phyloP scores from a whole-genome alignment of 2,113 vertebrate genomes.

The Pseudolaguvia tuberculata region DNA sequence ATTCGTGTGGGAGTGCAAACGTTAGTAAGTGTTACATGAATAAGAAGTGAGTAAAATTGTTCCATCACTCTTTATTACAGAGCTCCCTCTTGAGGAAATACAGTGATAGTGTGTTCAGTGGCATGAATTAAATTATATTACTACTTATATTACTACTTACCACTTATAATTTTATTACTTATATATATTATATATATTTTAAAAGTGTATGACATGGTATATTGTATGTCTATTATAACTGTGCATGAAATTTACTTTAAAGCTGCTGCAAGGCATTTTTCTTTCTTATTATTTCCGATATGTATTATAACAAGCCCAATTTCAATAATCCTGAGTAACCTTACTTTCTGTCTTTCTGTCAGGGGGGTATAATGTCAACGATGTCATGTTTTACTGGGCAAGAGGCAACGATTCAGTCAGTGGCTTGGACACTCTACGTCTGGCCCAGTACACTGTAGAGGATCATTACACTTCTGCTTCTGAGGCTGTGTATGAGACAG shows the following conservation, averaged over 20 bases:
- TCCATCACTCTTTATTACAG: conserved; percentile 29
- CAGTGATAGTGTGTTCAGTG: not conserved
- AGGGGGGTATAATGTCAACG: conserved; percentile 90
- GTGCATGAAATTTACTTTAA: not conserved
- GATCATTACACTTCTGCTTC: conserved; percentile 84
- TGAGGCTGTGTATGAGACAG: conserved; percentile 85
- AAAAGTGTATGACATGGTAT: not conserved
- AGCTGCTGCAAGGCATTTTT: not conserved
- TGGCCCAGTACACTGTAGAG: conserved; percentile 86
- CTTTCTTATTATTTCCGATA: not conserved
- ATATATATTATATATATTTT: not conserved
- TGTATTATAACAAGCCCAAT: not conserved
- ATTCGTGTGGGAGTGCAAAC: conserved; percentile 9
- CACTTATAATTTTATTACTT: too few species aligned
- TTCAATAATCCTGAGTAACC: not conserved
- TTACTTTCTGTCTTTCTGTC: not conserved
- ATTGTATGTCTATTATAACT: not conserved
- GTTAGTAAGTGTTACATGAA: not conserved
- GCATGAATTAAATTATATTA: too few species aligned
- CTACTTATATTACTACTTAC: too few species aligned
- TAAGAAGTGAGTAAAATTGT: not conserved
- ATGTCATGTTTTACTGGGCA: conserved; percentile 88
- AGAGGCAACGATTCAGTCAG: conserved; percentile 86
- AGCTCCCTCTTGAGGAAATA: conserved; percentile 41
- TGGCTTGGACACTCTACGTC: conserved; percentile 75